These are phyloP conservation scores for Scleropages formosus DNA, from an alignment of 2,797 vertebrate genomes.

Conservation along the genomic window DNA sequence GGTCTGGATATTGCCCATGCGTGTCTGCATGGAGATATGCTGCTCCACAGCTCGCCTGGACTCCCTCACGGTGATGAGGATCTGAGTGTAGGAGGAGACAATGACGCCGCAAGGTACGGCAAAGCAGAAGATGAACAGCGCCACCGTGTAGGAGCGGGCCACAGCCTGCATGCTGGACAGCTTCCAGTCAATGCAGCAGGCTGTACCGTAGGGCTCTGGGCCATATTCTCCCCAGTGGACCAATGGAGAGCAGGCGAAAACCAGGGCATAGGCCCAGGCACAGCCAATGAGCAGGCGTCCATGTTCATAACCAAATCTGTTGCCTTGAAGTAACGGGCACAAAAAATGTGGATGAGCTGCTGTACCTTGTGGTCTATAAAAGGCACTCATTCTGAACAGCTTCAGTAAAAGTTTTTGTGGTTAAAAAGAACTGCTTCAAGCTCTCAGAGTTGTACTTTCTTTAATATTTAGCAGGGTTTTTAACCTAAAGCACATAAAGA, in stretches of 20 bases:
- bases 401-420: no score
- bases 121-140: conserved; percentile 74
- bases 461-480: no score
- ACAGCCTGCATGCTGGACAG: conserved; percentile 58
- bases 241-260: conserved; percentile 72
- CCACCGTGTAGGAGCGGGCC: conserved; percentile 66
- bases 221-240: conserved; percentile 74
- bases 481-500: no score
- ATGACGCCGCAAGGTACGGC: conserved; percentile 73
- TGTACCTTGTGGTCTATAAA: no score
- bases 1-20: conserved; percentile 66
- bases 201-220: conserved; percentile 75
- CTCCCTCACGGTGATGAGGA: conserved; percentile 66
- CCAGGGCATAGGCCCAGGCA: conserved; percentile 67
- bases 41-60: conserved; percentile 70
- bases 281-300: conserved; percentile 62
- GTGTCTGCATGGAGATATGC: conserved; percentile 53
- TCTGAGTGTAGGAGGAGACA: conserved; percentile 68
- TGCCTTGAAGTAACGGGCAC: conserved; percentile 59
- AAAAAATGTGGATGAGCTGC: not conserved
- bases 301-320: conserved; percentile 65
- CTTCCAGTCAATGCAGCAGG: conserved; percentile 78
- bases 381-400: no score
- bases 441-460: no score
- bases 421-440: no score